Base-by-base conservation (phyloP, 2,113 vertebrate species). In the Diphyllodes magnificus region DNA sequence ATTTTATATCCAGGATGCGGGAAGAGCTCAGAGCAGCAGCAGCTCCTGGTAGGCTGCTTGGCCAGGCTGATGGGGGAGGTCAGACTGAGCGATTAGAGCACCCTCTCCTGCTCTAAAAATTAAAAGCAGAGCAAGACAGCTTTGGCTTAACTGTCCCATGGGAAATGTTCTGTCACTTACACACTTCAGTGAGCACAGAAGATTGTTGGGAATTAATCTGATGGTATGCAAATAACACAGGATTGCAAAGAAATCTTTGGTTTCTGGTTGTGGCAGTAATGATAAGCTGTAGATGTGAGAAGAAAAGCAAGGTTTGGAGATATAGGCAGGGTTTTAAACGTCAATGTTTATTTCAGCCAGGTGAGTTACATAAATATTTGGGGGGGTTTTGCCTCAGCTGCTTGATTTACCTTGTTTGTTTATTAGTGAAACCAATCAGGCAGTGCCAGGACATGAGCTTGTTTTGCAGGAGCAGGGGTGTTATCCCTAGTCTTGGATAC, bases 81-180 rank as follows among this genome's bases (percentile, higher is more conserved):
- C 91, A 82, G 70, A 89, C 21, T 2, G 10, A 96, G 83, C 77
- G 94, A 87, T 82, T 91, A 96, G 90, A 97, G 96, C 96, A 97
- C 95, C 96, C 94, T 90, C 96, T 97, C 86, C 95, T 94, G 96
- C 95, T 63, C 91, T 76, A 19, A 95, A 93, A 91, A 69, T 50
- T 92, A 87, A 95, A 84, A 95, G 92, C 94, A 95, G 78, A 96
- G 50, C 0, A 0, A 30, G n/a, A 15, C 49, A 72, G 57, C 53
- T 45, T 73, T 5, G 53, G n/a, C 35, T 92, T 17, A 28, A 23
- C 30, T 60, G 64, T 75, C 60, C 73, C 60, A 5, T 10, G 50
- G 69, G 91, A 54, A 66, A 40, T 7, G 30, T 23, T 59, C 6
- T 0, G 40, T 23, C 50, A 33, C 39, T 89, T 16, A 0, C 25